Conservation (phyloP, 2,888 invertebrate species). For the Dioctria linearis region DNA sequence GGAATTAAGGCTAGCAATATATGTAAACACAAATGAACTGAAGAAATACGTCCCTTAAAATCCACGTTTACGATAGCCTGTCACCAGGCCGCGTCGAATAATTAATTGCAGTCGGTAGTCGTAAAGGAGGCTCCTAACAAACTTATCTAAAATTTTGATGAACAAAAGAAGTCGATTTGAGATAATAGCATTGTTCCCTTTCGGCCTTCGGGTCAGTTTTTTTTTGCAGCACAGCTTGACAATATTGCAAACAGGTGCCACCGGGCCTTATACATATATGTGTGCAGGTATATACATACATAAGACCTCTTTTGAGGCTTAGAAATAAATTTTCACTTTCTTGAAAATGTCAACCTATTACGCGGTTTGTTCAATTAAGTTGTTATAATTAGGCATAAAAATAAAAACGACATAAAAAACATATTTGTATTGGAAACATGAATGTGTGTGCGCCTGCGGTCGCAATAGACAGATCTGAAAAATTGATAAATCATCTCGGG, state of each 20-base stretch:
- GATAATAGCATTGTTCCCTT: constrained; percentile 31
- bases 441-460: neutral
- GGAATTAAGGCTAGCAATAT: too few relatives aligned
- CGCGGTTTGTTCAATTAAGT: constrained; percentile 42
- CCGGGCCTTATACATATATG: neutral
- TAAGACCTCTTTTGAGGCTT: neutral
- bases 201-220: constrained; percentile 2
- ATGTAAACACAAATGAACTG: neutral
- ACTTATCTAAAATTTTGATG: constrained; percentile 42
- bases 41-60: neutral
- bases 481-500: neutral
- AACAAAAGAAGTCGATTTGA: constrained; percentile 37
- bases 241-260: constrained; percentile 37
- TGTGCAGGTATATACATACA: too few relatives aligned
- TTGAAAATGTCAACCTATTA: constrained; percentile 41
- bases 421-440: neutral
- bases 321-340: constrained; percentile 41
- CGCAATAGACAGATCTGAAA: constrained; percentile 19
- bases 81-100: constrained; percentile 15
- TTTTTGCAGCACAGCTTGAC: neutral
- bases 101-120: constrained; percentile 41
- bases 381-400: constrained; percentile 48
- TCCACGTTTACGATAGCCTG: constrained; percentile 10
- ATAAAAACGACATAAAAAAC: constrained; percentile 19
- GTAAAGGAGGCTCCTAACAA: constrained; percentile 21